phyloP scores from a whole-genome alignment of 2,797 vertebrate species.

The Notoglanidium macrostoma region DNA sequence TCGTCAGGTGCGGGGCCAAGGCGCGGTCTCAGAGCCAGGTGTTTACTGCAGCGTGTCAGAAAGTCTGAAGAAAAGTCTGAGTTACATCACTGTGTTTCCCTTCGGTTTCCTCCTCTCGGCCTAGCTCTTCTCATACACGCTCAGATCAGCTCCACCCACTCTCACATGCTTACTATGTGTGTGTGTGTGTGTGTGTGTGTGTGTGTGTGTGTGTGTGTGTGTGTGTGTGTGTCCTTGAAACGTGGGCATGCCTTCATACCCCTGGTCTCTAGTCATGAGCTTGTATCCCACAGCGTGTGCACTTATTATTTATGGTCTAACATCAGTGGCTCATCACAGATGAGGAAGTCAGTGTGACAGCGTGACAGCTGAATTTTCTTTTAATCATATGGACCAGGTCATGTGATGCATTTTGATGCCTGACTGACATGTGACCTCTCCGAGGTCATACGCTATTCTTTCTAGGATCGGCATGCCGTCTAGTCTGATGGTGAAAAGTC shows the following conservation, averaged over 20 bases:
- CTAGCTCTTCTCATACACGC: neutral
- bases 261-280: neutral
- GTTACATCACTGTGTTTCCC: neutral
- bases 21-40: neutral
- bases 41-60: neutral
- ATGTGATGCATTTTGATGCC: neutral
- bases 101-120: slow-evolving; percentile 17
- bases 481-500: neutral
- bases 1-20: neutral
- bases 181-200: neutral
- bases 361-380: neutral
- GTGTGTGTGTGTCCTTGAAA: neutral
- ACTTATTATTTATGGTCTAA: slow-evolving; percentile 2
- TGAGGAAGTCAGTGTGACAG: neutral
- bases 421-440: neutral
- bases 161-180: slow-evolving; percentile 17
- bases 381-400: neutral
- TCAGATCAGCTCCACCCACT: neutral
- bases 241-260: neutral
- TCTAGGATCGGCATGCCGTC: neutral
- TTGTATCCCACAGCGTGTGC: neutral
- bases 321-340: neutral
- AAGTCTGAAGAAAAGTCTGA: neutral
- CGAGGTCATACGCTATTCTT: neutral
- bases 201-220: neutral